phyloP scores from a whole-genome alignment of 2,113 vertebrate species.

The Tragelaphus buxtoni region DNA sequence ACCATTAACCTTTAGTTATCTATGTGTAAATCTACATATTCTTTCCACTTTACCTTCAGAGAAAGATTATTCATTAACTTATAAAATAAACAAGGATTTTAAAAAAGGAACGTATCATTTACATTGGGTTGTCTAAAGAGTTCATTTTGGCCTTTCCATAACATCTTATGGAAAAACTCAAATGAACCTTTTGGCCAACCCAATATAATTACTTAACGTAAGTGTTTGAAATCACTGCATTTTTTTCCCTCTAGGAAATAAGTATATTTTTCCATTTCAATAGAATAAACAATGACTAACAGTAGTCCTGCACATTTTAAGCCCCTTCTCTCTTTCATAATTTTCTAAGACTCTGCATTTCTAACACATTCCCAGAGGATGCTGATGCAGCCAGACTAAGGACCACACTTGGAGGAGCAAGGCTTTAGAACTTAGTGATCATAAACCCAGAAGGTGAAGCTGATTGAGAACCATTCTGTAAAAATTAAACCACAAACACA shows the following conservation, averaged over 20 bases:
- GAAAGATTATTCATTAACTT: neutral
- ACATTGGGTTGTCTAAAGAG: neutral
- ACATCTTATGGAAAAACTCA: neutral
- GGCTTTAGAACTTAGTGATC: neutral
- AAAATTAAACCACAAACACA: slow-evolving; percentile 2
- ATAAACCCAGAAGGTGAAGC: neutral
- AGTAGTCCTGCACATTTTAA: neutral
- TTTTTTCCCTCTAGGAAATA: neutral
- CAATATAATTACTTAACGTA: neutral
- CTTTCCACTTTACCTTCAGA: neutral
- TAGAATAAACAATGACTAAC: neutral
- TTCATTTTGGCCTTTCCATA: neutral
- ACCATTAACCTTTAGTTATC: neutral
- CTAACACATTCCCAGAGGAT: neutral
- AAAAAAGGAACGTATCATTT: neutral
- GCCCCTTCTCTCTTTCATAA: neutral
- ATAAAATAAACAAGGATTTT: neutral
- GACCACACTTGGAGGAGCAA: neutral
- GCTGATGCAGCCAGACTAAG: neutral
- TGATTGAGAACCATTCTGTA: neutral
- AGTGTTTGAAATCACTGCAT: neutral
- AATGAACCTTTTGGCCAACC: neutral
- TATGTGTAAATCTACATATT: neutral
- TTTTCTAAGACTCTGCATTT: neutral
- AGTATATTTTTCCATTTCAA: neutral